Evolutionary conservation across 2,113 vertebrate species (phyloP).

Genomic region (Calidris pugnax): DNA sequence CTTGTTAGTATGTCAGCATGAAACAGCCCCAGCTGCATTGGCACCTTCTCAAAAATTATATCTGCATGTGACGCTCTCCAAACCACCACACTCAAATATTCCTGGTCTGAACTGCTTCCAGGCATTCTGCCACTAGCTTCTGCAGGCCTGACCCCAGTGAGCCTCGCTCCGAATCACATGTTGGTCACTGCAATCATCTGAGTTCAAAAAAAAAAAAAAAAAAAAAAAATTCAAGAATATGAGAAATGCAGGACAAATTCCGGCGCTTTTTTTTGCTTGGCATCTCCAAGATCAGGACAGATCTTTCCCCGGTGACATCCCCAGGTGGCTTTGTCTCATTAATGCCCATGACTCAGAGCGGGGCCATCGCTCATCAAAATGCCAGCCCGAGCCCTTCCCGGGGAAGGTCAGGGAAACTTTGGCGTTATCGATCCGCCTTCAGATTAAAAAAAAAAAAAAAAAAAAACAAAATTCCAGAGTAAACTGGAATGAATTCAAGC

Average conservation of each 20-base stretch:
- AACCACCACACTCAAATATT: neutral
- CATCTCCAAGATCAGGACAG: too few relatives aligned
- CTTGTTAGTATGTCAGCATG: neutral
- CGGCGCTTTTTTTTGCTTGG: too few relatives aligned
- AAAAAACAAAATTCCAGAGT: slow-evolving; percentile 25
- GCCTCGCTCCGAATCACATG: slow-evolving; percentile 34
- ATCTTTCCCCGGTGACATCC: too few relatives aligned
- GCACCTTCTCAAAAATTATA: neutral
- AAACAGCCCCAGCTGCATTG: neutral
- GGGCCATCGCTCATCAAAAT: too few relatives aligned
- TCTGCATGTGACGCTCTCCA: neutral
- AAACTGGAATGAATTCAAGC: slow-evolving; percentile 52
- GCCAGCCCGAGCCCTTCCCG: too few relatives aligned
- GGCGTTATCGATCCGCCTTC: too few relatives aligned
- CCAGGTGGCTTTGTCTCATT: too few relatives aligned
- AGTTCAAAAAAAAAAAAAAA: slow-evolving; percentile 4
- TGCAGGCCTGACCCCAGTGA: slow-evolving; percentile 45
- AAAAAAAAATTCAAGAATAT: too few relatives aligned
- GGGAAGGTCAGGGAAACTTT: too few relatives aligned
- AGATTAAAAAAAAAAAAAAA: too few relatives aligned
- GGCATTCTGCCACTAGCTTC: slow-evolving; percentile 26
- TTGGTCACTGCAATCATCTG: slow-evolving; percentile 56
- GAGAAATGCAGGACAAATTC: too few relatives aligned
- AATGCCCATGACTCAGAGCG: too few relatives aligned
- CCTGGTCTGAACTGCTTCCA: slow-evolving; percentile 44